Evolutionary conservation across 2,797 vertebrate species (phyloP).

Genomic region (Gymnoscopelus braueri): DNA sequence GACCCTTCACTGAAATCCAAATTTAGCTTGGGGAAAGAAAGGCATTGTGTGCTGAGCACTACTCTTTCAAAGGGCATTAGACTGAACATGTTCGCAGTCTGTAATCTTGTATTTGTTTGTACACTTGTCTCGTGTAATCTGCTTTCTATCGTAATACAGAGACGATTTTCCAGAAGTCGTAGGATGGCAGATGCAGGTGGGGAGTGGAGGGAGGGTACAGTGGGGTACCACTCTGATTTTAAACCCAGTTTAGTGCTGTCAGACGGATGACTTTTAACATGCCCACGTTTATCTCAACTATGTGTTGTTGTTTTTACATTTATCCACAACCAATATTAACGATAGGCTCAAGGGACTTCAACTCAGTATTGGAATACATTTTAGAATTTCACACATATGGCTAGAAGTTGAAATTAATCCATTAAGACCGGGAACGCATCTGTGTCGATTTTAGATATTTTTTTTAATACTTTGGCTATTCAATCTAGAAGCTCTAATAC

Average conservation of each 20-base stretch:
- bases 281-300: not conserved
- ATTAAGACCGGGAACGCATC: no score
- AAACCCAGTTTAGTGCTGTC: conserved; percentile 13
- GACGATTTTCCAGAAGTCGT: conserved; percentile 60
- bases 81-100: conserved; percentile 79
- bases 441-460: no score
- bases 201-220: not conserved
- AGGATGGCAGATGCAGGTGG: conserved; percentile 66
- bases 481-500: no score
- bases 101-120: conserved; percentile 85
- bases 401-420: no score
- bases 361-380: no score
- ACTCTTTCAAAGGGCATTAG: conserved; percentile 82
- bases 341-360: not conserved
- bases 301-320: not conserved
- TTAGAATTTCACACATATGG: no score
- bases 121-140: conserved; percentile 82
- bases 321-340: not conserved
- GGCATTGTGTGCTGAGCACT: conserved; percentile 72
- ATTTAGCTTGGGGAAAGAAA: conserved; percentile 72
- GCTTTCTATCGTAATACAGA: conserved; percentile 72
- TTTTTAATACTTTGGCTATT: no score
- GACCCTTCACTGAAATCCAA: conserved; percentile 67
- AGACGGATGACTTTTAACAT: conserved; percentile 2
- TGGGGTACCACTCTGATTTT: conserved; percentile 25